Evolutionary conservation across 92 coral and sea anemone species (phyloP).

Genomic region (Micromussa lordhowensis): DNA sequence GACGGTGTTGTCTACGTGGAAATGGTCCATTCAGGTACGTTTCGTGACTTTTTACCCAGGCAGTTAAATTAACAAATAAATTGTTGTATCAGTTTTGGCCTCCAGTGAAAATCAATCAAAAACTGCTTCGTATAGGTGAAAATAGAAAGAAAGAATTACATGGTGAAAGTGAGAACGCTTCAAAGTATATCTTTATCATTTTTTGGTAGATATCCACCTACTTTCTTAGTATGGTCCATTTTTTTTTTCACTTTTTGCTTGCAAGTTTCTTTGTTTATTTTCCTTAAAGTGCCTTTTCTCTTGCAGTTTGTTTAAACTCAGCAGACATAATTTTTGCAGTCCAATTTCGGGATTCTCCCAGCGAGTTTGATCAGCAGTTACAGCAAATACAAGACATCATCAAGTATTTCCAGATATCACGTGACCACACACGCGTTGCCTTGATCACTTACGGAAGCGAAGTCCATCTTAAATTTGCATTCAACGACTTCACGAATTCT

Average conservation of each 20-base stretch:
- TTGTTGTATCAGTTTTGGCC: neutral
- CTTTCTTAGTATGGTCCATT: neutral
- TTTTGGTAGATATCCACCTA: neutral
- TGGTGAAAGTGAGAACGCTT: neutral
- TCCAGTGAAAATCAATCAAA: neutral
- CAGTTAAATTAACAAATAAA: neutral
- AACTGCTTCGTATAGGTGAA: neutral
- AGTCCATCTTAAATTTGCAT: constrained; percentile 16
- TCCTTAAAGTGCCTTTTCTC: neutral
- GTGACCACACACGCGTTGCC: constrained; percentile 11
- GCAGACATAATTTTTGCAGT: constrained; percentile 46
- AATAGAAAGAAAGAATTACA: neutral
- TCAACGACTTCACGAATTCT: constrained; percentile 8
- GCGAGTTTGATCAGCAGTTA: constrained; percentile 26
- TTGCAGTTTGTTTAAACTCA: constrained; percentile 19
- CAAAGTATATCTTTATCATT: neutral
- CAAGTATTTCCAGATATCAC: constrained; percentile 8
- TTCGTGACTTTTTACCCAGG: neutral
- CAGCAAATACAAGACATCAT: neutral
- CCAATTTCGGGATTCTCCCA: neutral
- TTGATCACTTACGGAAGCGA: constrained; percentile 15
- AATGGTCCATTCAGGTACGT: constrained; percentile 45
- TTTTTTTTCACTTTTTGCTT: neutral
- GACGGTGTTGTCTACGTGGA: constrained; percentile 73
- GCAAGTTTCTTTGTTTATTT: neutral